A percentile compares a stretch with the other conserved stretches of the same genome.
These are phyloP conservation scores for Copidosoma floridanum DNA, from an alignment of 1,140 invertebrate species.

Conservation along the genomic window DNA sequence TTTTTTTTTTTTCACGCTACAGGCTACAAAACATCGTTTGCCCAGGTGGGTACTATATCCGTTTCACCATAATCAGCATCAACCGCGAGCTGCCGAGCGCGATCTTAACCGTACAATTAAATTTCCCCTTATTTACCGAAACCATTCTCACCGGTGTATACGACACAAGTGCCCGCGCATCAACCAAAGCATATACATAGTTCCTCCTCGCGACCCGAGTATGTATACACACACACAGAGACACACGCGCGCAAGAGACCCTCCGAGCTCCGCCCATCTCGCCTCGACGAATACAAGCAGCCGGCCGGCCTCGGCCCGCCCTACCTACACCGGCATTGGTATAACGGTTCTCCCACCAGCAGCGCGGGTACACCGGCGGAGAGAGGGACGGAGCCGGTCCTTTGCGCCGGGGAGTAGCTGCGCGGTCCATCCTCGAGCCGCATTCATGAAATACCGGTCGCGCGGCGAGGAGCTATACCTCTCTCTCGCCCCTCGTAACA, in stretches of 20 bases:
- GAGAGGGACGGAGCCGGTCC: neutral
- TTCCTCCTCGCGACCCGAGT: neutral
- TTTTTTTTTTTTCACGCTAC: too few relatives aligned
- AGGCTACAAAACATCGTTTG: too few relatives aligned
- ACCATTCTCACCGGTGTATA: too few relatives aligned
- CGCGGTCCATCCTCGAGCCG: slow-evolving; percentile 15
- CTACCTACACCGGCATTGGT: neutral
- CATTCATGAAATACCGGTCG: slow-evolving; percentile 24
- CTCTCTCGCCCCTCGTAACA: too few relatives aligned
- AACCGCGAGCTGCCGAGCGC: too few relatives aligned
- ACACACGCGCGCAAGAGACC: neutral
- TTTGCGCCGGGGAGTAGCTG: slow-evolving; percentile 15
- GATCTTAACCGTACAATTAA: slow-evolving; percentile 25
- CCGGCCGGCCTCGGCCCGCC: neutral
- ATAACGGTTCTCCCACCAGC: too few relatives aligned
- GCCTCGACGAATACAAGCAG: neutral
- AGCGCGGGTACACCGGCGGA: neutral
- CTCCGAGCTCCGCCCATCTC: neutral
- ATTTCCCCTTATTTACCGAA: slow-evolving; percentile 23
- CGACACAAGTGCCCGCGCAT: neutral
- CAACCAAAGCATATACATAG: neutral
- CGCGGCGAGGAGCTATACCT: slow-evolving; percentile 19
- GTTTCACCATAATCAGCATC: too few relatives aligned
- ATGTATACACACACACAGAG: neutral
- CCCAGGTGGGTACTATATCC: too few relatives aligned